Evolutionary conservation across 2,888 invertebrate genomes (phyloP), one percentile per base, ranked within the genome.

Genomic region (Diadromus collaris): DNA sequence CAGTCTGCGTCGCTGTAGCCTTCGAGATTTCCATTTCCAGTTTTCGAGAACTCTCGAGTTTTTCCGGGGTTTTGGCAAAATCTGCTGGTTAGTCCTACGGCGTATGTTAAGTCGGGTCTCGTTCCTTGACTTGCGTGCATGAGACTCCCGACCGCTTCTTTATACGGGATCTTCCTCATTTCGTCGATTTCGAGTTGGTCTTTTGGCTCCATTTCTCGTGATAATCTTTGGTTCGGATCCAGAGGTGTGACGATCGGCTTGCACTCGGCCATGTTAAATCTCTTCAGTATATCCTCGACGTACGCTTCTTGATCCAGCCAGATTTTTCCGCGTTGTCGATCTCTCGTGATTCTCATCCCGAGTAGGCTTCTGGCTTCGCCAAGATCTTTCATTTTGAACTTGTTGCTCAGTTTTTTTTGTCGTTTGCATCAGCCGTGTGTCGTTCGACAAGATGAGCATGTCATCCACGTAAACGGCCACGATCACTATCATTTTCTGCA

Each of bases 1-100:
- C 85, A 88, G 76, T 83, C 83, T 46, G 86, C 86, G 78, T 88
- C 89, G 88, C 83, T 82, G 78, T 85, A 87, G n/a, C 81, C 85
- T 21, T 65, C 34, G 41, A 68, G 29, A 6, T 29, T 29, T 29
- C 29, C 29, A 5, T 29, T 29, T 29, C 29, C 29, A 6, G 29
- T 29, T 29, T 29, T 29, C 29, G 29, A 29, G 29, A 29, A 29
- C 29, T 29, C 29, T 29, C 80, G 81, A 10, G 24, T 48, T 51
- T 72, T 54, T 2, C 61, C 48, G 2, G 56, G 70, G 7, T 16
- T 58, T 16, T 81, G 38, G 27, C 58, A 69, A 58, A 60, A 76
- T 24, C 69, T 44, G 48, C 77, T 78, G 19, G 78, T 24, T n/a
- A 73, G n/a, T 38, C 61, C 41, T 10, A 76, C 65, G 1, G 79